These are phyloP conservation scores for Diuraphis noxia DNA, from an alignment of 1,140 invertebrate genomes.

Conservation along the genomic window DNA sequence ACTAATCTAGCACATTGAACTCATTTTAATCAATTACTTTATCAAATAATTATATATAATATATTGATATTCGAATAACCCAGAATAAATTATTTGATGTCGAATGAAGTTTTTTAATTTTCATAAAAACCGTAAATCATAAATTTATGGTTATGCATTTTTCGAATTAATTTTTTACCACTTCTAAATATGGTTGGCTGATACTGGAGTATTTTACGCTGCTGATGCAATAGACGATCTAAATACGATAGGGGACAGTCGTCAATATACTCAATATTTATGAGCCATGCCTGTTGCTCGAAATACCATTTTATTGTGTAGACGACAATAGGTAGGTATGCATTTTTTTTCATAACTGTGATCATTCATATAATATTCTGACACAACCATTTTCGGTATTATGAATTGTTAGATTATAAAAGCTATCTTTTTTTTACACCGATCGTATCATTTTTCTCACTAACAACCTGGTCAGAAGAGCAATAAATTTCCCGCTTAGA, in stretches of 20 bases:
- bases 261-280: background rate
- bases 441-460: conserved; percentile 50
- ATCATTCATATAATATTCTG: conserved; percentile 5
- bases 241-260: background rate
- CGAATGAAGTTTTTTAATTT: background rate
- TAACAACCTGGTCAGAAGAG: conserved; percentile 19
- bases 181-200: background rate
- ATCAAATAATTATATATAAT: too few relatives aligned
- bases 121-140: background rate
- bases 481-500: conserved; percentile 9
- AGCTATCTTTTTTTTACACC: conserved; percentile 35
- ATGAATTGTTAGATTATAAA: conserved; percentile 35
- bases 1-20: background rate
- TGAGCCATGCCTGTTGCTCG: background rate
- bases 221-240: background rate
- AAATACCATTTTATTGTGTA: background rate
- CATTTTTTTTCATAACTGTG: conserved; percentile 19
- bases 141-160: background rate
- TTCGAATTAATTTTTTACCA: background rate
- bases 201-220: background rate
- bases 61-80: background rate
- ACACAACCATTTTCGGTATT: conserved; percentile 49
- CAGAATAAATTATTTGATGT: background rate
- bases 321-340: conserved; percentile 19
- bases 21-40: background rate